Conservation (phyloP, 2,797 vertebrate genomes). For the Alfaro cultratus region DNA sequence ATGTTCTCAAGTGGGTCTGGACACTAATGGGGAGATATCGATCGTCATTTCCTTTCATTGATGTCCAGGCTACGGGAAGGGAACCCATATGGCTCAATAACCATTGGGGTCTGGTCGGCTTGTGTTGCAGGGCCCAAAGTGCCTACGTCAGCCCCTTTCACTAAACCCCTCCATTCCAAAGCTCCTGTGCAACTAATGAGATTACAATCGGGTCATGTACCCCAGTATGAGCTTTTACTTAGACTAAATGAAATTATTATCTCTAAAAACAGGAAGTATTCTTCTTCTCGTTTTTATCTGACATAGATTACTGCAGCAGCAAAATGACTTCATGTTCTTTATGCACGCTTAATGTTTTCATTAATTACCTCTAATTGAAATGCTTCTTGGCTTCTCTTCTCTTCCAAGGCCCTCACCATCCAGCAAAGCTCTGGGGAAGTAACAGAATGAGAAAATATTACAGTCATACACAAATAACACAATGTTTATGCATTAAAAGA, state of each 20-base stretch:
- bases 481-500: neutral
- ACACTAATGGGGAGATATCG: slow-evolving; percentile 81
- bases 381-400: slow-evolving; percentile 51
- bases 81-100: slow-evolving; percentile 73
- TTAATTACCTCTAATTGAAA: slow-evolving; percentile 67
- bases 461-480: neutral
- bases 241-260: slow-evolving; percentile 4
- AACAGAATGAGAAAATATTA: slow-evolving; percentile 25
- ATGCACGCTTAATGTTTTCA: neutral
- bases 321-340: neutral
- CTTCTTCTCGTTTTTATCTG: neutral
- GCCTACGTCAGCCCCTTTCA: slow-evolving; percentile 48
- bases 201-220: slow-evolving; percentile 27
- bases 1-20: slow-evolving; percentile 43
- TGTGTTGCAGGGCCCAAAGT: slow-evolving; percentile 64
- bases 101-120: slow-evolving; percentile 68
- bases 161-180: slow-evolving; percentile 2
- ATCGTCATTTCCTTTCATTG: slow-evolving; percentile 67
- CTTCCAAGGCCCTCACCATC: slow-evolving; percentile 67
- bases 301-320: neutral
- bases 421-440: slow-evolving; percentile 78
- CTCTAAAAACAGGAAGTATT: neutral
- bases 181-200: slow-evolving; percentile 24
- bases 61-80: slow-evolving; percentile 69
- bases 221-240: slow-evolving; percentile 42